phyloP scores from a whole-genome alignment of 2,888 invertebrate genomes.

The Tyria jacobaeae region DNA sequence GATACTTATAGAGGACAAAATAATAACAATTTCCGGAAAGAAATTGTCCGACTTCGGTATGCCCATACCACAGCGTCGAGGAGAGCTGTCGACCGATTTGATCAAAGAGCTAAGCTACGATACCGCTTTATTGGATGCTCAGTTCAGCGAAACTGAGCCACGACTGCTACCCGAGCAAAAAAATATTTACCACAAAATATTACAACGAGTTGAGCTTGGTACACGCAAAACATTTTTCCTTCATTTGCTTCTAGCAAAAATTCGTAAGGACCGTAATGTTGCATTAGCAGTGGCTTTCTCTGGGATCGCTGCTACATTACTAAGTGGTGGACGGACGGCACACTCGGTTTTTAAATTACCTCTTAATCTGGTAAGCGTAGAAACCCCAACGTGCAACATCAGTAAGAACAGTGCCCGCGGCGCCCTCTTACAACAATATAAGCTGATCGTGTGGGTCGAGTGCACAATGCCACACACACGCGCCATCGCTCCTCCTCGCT shows the following conservation, averaged over 20 bases:
- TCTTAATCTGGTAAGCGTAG: no score
- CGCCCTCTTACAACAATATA: no score
- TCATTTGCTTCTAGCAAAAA: conserved; percentile 35
- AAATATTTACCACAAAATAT: no score
- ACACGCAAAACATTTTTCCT: conserved; percentile 43
- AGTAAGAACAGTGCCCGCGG: no score
- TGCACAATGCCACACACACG: no score
- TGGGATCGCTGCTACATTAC: no score
- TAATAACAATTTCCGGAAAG: no score
- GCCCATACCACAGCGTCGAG: conserved; percentile 34
- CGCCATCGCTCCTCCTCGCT: no score
- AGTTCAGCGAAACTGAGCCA: conserved; percentile 47
- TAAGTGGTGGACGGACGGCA: conserved; percentile 31
- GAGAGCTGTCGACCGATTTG: conserved; percentile 41
- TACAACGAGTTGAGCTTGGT: no score
- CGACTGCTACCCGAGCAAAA: conserved; percentile 40
- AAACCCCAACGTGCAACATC: no score
- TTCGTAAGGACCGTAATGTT: conserved; percentile 23
- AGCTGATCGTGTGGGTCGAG: no score
- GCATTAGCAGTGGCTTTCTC: conserved; percentile 40
- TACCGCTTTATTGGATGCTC: conserved; percentile 37
- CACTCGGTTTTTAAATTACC: no score
- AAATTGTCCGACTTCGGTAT: conserved; percentile 45
- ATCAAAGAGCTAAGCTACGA: conserved; percentile 37
- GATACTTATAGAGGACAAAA: conserved; percentile 39